Conservation (phyloP, 2,888 invertebrate genomes). For the Auanema freiburgensis region DNA sequence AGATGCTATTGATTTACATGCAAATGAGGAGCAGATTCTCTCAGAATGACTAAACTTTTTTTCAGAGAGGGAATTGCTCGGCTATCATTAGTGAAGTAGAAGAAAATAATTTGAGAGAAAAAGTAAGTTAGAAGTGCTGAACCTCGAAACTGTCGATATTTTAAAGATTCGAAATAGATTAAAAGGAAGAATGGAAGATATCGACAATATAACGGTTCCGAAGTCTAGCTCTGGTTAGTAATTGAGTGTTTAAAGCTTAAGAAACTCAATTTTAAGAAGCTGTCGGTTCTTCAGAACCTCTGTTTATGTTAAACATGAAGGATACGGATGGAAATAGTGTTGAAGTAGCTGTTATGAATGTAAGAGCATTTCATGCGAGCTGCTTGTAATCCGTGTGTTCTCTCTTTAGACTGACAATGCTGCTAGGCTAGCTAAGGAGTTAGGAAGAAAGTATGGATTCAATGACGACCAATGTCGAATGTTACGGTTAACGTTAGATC, state of each 20-base stretch:
- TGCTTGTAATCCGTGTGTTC: neutral
- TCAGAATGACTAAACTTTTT: neutral
- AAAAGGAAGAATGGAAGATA: conserved; percentile 11
- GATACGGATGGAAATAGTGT: conserved; percentile 20
- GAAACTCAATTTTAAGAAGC: neutral
- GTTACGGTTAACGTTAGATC: conserved; percentile 41
- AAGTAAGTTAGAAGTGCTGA: conserved; percentile 9
- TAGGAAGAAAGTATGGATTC: conserved; percentile 36
- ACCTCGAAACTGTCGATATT: neutral
- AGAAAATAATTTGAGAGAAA: conserved; percentile 22
- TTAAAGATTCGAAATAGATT: conserved; percentile 14
- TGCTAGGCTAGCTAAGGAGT: conserved; percentile 36
- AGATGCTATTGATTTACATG: too few relatives aligned
- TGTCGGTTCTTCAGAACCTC: neutral
- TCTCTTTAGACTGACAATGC: conserved; percentile 42
- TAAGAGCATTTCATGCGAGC: conserved; percentile 8
- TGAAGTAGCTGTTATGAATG: conserved; percentile 24
- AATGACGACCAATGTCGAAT: conserved; percentile 43
- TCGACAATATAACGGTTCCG: conserved; percentile 13
- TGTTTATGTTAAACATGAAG: conserved; percentile 26
- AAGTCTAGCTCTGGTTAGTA: neutral
- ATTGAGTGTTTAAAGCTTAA: neutral
- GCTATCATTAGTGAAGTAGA: conserved; percentile 23
- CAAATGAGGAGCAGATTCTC: too few relatives aligned
- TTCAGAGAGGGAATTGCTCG: conserved; percentile 9